Conservation (phyloP, 1,140 invertebrate genomes). For the Zaprionus nigranus region DNA sequence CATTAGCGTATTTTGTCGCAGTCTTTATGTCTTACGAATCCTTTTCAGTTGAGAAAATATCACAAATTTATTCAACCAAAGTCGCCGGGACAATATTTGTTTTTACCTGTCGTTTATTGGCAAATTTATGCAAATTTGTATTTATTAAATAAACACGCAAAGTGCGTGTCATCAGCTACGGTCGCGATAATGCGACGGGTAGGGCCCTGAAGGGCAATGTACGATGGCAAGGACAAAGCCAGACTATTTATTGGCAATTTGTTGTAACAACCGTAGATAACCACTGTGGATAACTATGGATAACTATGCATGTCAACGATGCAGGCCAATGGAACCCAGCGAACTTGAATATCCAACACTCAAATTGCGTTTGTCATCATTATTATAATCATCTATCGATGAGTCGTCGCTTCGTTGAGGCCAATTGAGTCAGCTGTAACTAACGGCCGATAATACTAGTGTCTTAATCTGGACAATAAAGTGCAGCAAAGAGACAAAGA, state of each 20-base stretch:
- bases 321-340: constrained; percentile 2
- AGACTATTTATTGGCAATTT: constrained; percentile 21
- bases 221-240: constrained; percentile 55
- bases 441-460: constrained; percentile 3
- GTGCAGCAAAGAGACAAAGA: not conserved
- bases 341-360: constrained; percentile 2
- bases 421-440: constrained; percentile 10
- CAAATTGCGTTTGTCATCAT: constrained; percentile 15
- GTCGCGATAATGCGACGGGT: not conserved
- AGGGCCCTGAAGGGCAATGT: constrained; percentile 39
- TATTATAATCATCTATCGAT: constrained; percentile 2
- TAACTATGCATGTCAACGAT: constrained; percentile 1
- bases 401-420: not conserved
- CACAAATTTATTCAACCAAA: constrained; percentile 18
- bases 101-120: constrained; percentile 41
- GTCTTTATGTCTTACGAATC: constrained; percentile 20
- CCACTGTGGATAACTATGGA: not conserved
- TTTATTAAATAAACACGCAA: constrained; percentile 81
- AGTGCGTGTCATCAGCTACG: constrained; percentile 64
- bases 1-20: constrained; percentile 4
- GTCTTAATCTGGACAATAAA: not conserved
- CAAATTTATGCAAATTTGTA: constrained; percentile 79
- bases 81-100: constrained; percentile 3
- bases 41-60: constrained; percentile 43
- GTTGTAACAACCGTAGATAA: constrained; percentile 20